Percentiles rank a stretch among this genome's conserved stretches.
These are phyloP conservation scores for Parelbella ahira DNA, from an alignment of 2,888 invertebrate species.

Conservation along the genomic window DNA sequence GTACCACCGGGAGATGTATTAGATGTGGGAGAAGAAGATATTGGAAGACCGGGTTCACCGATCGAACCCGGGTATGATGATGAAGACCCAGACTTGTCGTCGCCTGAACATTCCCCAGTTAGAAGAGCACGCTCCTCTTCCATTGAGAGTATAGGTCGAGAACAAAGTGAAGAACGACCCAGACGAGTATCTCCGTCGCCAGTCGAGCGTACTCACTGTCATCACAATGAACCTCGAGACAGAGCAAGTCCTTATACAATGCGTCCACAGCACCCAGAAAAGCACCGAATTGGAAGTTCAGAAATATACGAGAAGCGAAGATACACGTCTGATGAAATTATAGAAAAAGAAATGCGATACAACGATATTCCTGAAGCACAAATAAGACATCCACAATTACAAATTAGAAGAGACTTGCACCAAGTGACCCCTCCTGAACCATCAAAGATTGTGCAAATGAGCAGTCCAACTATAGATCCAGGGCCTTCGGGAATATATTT, in stretches of 20 bases:
- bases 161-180: constrained; percentile 67
- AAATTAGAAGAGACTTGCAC: constrained; percentile 88
- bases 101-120: constrained; percentile 82
- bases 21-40: constrained; percentile 85
- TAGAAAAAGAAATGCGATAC: constrained; percentile 72
- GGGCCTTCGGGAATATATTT: constrained; percentile 70
- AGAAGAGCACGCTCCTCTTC: constrained; percentile 77
- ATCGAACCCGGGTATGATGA: constrained; percentile 80
- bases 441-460: constrained; percentile 59
- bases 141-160: constrained; percentile 71
- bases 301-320: constrained; percentile 69
- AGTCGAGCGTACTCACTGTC: constrained; percentile 84
- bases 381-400: constrained; percentile 81
- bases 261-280: constrained; percentile 84
- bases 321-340: constrained; percentile 69
- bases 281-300: constrained; percentile 54
- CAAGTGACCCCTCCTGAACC: constrained; percentile 73
- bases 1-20: constrained; percentile 87
- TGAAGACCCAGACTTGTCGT: constrained; percentile 75
- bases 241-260: constrained; percentile 85
- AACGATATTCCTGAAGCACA: constrained; percentile 70
- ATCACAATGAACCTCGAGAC: constrained; percentile 82
- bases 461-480: constrained; percentile 68
- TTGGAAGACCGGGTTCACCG: constrained; percentile 72
- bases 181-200: constrained; percentile 59